Evolutionary conservation across 2,113 vertebrate species (phyloP).

Genomic region (Hypanus sabinus): DNA sequence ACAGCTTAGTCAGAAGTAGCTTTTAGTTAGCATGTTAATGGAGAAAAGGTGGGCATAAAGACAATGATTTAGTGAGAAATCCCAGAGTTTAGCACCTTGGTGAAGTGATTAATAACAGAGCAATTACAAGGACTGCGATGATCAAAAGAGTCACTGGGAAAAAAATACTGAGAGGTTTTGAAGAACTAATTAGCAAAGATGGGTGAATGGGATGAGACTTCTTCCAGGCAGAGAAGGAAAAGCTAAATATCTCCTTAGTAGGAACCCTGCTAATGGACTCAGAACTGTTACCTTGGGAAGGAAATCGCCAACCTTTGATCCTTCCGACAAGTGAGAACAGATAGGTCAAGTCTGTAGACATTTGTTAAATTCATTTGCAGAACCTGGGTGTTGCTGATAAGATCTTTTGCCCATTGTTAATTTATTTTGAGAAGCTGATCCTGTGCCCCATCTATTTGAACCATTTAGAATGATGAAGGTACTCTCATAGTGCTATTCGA

Average conservation of each 20-base stretch:
- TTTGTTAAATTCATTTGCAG: too few relatives aligned
- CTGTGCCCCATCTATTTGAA: too few relatives aligned
- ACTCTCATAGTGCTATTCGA: too few relatives aligned
- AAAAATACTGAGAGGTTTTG: neutral
- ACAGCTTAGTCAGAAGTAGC: neutral
- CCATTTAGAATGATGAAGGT: too few relatives aligned
- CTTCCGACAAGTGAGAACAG: too few relatives aligned
- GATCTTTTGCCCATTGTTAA: too few relatives aligned
- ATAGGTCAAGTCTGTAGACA: too few relatives aligned
- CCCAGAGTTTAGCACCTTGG: neutral
- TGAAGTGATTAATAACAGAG: neutral
- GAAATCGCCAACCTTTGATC: too few relatives aligned
- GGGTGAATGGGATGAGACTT: neutral
- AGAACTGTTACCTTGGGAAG: too few relatives aligned
- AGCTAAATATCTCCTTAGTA: neutral
- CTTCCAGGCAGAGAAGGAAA: neutral
- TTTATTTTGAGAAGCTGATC: too few relatives aligned
- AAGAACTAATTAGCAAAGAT: neutral
- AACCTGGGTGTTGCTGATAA: too few relatives aligned
- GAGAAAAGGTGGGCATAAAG: neutral
- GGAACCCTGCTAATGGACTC: neutral
- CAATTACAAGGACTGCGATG: too few relatives aligned
- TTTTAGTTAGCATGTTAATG: neutral
- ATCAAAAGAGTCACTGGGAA: neutral
- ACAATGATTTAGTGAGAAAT: neutral